phyloP scores from a whole-genome alignment of 2,888 invertebrate species.

The Drosophila paranaensis region DNA sequence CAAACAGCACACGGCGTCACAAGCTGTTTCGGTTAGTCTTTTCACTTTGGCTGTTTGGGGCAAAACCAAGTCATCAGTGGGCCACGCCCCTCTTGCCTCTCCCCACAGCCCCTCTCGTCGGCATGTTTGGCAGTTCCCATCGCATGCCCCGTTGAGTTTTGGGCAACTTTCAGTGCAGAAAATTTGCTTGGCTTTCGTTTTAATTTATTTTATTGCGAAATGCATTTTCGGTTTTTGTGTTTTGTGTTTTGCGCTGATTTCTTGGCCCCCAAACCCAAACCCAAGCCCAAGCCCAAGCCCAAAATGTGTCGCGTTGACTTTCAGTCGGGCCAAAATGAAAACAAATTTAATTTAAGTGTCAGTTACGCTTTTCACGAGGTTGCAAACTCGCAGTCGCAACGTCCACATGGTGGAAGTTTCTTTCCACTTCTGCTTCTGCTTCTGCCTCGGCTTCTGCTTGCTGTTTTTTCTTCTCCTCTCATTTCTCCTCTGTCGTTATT shows the following conservation, averaged over 20 bases:
- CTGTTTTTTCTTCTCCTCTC: not conserved
- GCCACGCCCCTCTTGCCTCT: not conserved
- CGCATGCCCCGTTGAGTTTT: slow-evolving; percentile 62
- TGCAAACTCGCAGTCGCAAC: slow-evolving; percentile 17
- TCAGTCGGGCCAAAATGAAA: slow-evolving; percentile 60
- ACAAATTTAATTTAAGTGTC: slow-evolving; percentile 78
- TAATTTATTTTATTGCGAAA: slow-evolving; percentile 73
- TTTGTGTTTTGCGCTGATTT: slow-evolving; percentile 55
- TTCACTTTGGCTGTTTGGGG: slow-evolving; percentile 41
- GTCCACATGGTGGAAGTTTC: slow-evolving; percentile 40
- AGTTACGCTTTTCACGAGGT: slow-evolving; percentile 73
- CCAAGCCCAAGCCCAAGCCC: slow-evolving; percentile 48
- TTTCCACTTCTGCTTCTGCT: slow-evolving; percentile 3
- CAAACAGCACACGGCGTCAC: slow-evolving; percentile 33
- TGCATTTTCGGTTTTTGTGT: slow-evolving; percentile 58
- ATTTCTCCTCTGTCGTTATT: slow-evolving; percentile 38
- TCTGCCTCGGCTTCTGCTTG: not conserved
- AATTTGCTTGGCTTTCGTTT: slow-evolving; percentile 74
- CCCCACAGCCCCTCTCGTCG: not conserved
- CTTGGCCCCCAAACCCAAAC: slow-evolving; percentile 49
- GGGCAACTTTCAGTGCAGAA: slow-evolving; percentile 53
- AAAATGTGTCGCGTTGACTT: slow-evolving; percentile 75
- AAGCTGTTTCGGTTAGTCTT: slow-evolving; percentile 49
- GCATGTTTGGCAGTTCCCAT: slow-evolving; percentile 42
- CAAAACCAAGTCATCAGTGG: slow-evolving; percentile 43